Base-by-base conservation (phyloP, 2,113 vertebrate species). In the Muscicapa adusta region DNA sequence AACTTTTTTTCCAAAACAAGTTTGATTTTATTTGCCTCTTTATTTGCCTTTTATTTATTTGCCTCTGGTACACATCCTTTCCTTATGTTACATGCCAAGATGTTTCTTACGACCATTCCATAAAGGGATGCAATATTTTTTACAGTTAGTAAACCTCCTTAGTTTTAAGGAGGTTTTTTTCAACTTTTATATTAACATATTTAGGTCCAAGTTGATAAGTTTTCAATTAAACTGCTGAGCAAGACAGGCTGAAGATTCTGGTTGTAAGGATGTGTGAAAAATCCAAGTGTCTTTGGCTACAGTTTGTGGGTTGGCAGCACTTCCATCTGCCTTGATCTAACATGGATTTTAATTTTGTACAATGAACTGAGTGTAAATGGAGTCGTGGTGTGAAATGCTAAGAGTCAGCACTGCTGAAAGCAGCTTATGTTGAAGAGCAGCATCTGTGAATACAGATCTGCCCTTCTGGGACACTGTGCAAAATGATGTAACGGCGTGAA, bases 401-500 rank as follows among this genome's bases (percentile, higher is more conserved):
- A 19, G 68, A 94, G 68, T 93, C 89, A 94, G 92, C 90, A 80
- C 53, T 33, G 53, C 79, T 94, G 86, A 74, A 28, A 88, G 78
- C 56, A 33, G 2, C 10, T 45, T 68, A 40, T 58, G 53, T 65
- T 75, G 16, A 74, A 68, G 93, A 62, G 63, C 73, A 91, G 70
- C 62, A 71, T 85, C 89, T 93, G 87, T 42, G 26, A 79, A 70
- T 58, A 85, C 93, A 80, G 45, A 63, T 79, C 85, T 91, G 87
- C 90, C 86, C 98, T 98, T 97, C 94, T 97, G 98, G 98, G 97
- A 97, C 91, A 25, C 93, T 18, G 85, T 61, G 93, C 74, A 93
- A 97, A 97, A 97, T 98, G 98, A 98, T 98, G 98, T 98, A 98
- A 98, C 94, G 23, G 85, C 83, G 76, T 96, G 98, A 97, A 98